phyloP scores from a whole-genome alignment of 2,113 vertebrate species.

The Ptilorrhoa leucosticta region DNA sequence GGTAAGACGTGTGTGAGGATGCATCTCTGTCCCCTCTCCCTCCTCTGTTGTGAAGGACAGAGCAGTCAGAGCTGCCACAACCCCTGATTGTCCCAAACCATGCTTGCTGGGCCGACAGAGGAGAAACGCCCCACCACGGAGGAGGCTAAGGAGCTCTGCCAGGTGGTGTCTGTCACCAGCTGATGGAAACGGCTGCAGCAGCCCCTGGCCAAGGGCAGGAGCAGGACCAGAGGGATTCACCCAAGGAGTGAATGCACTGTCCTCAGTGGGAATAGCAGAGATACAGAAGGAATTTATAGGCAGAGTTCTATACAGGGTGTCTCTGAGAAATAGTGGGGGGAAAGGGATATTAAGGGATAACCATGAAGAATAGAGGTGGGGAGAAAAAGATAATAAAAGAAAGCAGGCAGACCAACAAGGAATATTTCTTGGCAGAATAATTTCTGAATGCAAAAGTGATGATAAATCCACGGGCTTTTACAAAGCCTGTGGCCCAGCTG shows the following conservation, averaged over 20 bases:
- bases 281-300: not conserved
- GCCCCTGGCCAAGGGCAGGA: not conserved
- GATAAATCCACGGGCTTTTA: not conserved
- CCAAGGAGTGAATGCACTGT: not conserved
- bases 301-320: not conserved
- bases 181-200: not conserved
- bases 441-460: not conserved
- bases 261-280: not conserved
- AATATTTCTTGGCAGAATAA: not conserved
- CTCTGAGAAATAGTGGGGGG: not conserved
- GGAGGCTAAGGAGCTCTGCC: not conserved
- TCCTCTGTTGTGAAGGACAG: not conserved
- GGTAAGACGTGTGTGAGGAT: not conserved
- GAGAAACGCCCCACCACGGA: accelerated
- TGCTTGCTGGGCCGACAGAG: accelerated
- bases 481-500: not conserved
- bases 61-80: not conserved
- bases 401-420: not conserved
- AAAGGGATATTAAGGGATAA: not conserved
- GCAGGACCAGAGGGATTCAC: not conserved
- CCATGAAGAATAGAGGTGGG: not conserved
- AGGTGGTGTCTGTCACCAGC: not conserved
- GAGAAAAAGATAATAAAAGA: not conserved
- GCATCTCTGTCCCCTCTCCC: not conserved
- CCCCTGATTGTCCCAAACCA: not conserved